Percentiles rank a stretch among this genome's conserved stretches.
Conservation (phyloP, 2,113 vertebrate species). For the Aphelocoma coerulescens region DNA sequence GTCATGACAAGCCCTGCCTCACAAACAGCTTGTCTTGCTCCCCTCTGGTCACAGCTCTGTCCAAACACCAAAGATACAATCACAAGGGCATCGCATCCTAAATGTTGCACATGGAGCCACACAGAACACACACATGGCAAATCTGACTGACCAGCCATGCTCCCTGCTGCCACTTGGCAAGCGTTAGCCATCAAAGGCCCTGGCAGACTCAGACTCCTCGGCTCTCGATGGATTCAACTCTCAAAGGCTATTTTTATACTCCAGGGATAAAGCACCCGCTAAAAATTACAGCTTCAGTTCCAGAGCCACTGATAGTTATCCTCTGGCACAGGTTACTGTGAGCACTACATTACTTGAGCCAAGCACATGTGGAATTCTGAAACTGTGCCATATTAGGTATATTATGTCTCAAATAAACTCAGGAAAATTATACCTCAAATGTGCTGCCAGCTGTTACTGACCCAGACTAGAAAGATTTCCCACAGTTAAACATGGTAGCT, state of each 20-base stretch:
- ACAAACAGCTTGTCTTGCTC: not conserved
- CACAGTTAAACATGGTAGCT: not conserved
- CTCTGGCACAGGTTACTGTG: not conserved
- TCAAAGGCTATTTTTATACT: not conserved
- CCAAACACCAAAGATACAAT: not conserved
- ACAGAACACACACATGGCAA: not conserved
- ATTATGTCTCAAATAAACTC: not conserved
- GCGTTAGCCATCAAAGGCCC: rapidly evolving
- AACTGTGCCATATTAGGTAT: not conserved
- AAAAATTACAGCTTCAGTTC: not conserved
- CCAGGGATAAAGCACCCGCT: not conserved
- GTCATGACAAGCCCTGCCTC: not conserved
- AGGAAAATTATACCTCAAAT: not conserved
- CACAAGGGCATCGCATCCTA: not conserved
- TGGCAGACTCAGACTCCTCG: rapidly evolving
- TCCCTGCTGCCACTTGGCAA: not conserved
- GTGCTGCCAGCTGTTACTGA: not conserved
- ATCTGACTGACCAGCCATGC: rapidly evolving
- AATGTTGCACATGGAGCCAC: rapidly evolving
- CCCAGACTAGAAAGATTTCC: not conserved
- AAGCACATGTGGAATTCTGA: not conserved
- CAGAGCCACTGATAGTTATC: not conserved
- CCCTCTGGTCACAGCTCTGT: not conserved
- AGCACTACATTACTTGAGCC: not conserved
- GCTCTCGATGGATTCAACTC: rapidly evolving